phyloP scores from a whole-genome alignment of 2,888 invertebrate species.

The Metalampra italica region DNA sequence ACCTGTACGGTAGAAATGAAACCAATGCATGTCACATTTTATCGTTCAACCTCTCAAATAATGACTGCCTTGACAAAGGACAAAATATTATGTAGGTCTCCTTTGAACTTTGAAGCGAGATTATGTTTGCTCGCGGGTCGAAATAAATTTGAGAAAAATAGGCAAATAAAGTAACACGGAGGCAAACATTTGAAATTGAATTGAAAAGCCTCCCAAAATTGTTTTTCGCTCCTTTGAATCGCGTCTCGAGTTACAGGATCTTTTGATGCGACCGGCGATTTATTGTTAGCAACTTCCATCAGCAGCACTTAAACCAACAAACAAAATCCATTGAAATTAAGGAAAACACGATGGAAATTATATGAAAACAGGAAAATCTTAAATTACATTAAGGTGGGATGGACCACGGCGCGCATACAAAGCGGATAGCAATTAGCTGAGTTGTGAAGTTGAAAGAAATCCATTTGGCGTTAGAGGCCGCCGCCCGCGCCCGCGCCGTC shows the following conservation, averaged over 20 bases:
- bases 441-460: constrained; percentile 45
- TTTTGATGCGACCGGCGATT: constrained; percentile 1
- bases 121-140: too few relatives aligned
- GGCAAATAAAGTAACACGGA: not conserved
- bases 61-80: too few relatives aligned
- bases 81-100: too few relatives aligned
- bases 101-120: too few relatives aligned
- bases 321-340: constrained; percentile 6
- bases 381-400: constrained; percentile 24
- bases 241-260: not conserved
- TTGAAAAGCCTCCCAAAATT: not conserved
- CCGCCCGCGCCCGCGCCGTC: too few relatives aligned
- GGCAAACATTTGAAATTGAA: not conserved
- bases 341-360: constrained; percentile 5
- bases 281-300: not conserved
- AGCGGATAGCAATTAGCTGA: constrained; percentile 41
- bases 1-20: too few relatives aligned
- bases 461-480: constrained; percentile 28
- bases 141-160: too few relatives aligned
- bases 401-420: constrained; percentile 17
- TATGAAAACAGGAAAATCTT: constrained; percentile 17
- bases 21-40: too few relatives aligned
- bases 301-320: constrained; percentile 4
- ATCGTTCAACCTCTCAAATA: too few relatives aligned
- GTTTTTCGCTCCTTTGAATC: not conserved